These are phyloP conservation scores for Agrotis segetum DNA, from an alignment of 2,888 invertebrate genomes.

Conservation along the genomic window DNA sequence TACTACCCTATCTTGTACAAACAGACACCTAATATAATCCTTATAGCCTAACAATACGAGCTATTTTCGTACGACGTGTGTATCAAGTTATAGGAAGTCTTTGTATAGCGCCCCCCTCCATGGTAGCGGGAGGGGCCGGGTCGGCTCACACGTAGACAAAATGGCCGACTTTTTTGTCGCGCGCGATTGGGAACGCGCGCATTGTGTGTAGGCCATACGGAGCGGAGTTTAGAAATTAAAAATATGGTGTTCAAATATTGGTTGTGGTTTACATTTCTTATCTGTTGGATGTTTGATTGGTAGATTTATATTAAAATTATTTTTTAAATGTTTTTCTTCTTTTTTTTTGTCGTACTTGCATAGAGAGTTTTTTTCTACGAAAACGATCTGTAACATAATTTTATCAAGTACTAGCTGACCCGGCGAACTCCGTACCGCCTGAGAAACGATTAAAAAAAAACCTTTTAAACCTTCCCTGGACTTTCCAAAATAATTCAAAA, in stretches of 20 bases:
- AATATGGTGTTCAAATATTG: conserved; percentile 59
- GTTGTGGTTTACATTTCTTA: conserved; percentile 30
- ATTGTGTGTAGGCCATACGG: conserved; percentile 55
- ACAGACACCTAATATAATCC: conserved; percentile 56
- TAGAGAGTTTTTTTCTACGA: too few relatives aligned
- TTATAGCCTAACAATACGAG: conserved; percentile 65
- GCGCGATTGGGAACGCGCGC: conserved; percentile 65
- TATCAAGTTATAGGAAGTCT: conserved; percentile 72
- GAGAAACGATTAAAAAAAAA: too few relatives aligned
- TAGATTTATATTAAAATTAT: not conserved
- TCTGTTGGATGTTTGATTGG: conserved; percentile 31
- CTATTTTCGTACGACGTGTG: conserved; percentile 62
- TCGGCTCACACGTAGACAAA: conserved; percentile 86
- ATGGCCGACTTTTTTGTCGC: conserved; percentile 86
- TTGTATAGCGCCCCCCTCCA: conserved; percentile 80
- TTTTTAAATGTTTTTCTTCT: not conserved
- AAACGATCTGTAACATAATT: too few relatives aligned
- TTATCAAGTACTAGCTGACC: too few relatives aligned
- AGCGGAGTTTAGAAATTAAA: conserved; percentile 51
- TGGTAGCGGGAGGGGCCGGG: conserved; percentile 81
- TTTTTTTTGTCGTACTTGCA: not conserved
- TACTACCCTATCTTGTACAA: conserved; percentile 76
- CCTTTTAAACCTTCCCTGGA: too few relatives aligned
- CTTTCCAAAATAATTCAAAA: too few relatives aligned
- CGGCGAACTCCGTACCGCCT: too few relatives aligned